Evolutionary conservation across 1,140 invertebrate species (phyloP).

Genomic region (Neelides sp.): DNA sequence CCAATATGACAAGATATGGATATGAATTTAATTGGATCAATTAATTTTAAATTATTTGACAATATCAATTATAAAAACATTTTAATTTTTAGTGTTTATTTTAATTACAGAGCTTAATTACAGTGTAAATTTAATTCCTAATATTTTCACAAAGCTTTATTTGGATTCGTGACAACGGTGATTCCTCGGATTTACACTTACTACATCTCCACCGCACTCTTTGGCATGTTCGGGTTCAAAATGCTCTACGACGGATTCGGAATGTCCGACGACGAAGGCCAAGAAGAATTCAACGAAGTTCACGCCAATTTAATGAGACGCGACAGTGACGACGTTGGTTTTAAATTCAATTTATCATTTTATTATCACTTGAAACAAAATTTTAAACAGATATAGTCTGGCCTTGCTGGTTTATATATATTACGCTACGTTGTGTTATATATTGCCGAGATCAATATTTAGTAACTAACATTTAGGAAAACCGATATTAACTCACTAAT

Average conservation of each 20-base stretch:
- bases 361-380: not conserved
- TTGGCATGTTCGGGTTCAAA: conserved; percentile 93
- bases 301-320: conserved; percentile 84
- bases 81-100: too few species aligned
- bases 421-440: not conserved
- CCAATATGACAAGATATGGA: too few species aligned
- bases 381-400: not conserved
- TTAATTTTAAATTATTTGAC: too few species aligned
- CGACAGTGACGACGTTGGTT: conserved; percentile 51
- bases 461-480: conserved; percentile 1
- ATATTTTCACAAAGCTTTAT: too few species aligned
- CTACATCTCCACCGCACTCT: conserved; percentile 85
- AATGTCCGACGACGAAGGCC: conserved; percentile 84
- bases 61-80: too few species aligned
- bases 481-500: not conserved
- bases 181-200: conserved; percentile 85
- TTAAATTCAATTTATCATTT: not conserved
- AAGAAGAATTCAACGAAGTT: conserved; percentile 94
- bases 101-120: too few species aligned
- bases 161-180: conserved; percentile 81
- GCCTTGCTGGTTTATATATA: not conserved
- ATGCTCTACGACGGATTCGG: conserved; percentile 92
- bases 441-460: not conserved
- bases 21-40: too few species aligned
- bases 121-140: too few species aligned